Percentiles rank a stretch among this genome's conserved stretches.
Evolutionary conservation across 2,113 vertebrate genomes (phyloP).

Genomic region (Odocoileus virginianus): DNA sequence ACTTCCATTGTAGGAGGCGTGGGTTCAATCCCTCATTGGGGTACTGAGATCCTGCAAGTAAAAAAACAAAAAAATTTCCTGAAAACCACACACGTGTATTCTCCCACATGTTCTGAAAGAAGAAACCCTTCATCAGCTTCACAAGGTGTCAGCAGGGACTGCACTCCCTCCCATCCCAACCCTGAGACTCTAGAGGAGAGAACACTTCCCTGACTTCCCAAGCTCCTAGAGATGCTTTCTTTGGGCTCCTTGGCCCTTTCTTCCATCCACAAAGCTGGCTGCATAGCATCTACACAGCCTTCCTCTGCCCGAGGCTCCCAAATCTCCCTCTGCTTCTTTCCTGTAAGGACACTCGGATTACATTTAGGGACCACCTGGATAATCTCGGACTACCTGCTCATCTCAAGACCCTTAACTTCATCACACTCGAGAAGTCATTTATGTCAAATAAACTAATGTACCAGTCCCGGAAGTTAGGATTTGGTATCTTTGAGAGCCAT

Average conservation of each 20-base stretch:
- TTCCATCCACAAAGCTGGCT: too few species aligned
- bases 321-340: not conserved
- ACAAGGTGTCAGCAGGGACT: too few species aligned
- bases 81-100: not conserved
- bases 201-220: not conserved
- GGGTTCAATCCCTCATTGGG: not conserved
- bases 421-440: rapidly evolving
- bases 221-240: too few species aligned
- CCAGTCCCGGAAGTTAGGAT: rapidly evolving
- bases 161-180: rapidly evolving
- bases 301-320: rapidly evolving
- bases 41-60: not conserved
- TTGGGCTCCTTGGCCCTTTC: not conserved
- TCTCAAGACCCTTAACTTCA: not conserved
- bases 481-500: not conserved
- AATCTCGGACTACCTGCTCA: rapidly evolving
- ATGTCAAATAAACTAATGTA: not conserved
- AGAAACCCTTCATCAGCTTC: too few species aligned
- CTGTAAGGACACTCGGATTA: rapidly evolving
- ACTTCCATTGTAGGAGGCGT: rapidly evolving
- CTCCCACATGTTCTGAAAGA: not conserved
- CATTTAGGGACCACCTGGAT: not conserved
- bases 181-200: not conserved
- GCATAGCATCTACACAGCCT: rapidly evolving
- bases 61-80: not conserved